Evolutionary conservation across 37 sponge, comb jelly and placozoan genomes (phyloP), one percentile per base, ranked within the genome.

Genomic region (Halichondria panicea): DNA sequence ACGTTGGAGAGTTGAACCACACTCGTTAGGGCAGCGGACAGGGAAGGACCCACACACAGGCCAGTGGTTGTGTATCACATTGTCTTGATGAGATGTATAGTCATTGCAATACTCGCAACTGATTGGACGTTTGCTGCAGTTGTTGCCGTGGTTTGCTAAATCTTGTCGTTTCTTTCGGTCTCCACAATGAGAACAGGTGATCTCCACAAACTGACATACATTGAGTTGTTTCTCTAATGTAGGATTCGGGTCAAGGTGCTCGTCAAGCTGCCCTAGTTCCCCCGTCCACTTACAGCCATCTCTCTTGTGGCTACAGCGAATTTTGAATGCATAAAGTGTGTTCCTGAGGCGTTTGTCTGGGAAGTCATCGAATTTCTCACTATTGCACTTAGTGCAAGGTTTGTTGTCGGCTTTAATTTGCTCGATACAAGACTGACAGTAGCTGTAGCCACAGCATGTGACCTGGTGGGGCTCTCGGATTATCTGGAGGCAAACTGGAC

Each of bases 381-480:
- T 44, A 25, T 61, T 71, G 71, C 80, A 80, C 24, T 37, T 60
- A 11, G 71, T 59, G 45, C 80, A 80, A 19, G 61, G 50, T 30
- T 43, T 80, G 12, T 35, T 19, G n/a, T 59, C 58, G 2, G 46
- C 8, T 28, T 80, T n/a, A 35, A 71, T 37, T 4, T 13, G 59
- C 31, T 67, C 58, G 43, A 80, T 70, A 38, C 80, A 80, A 13
- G 42, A 22, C 7, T 19, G 60, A 53, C 80, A 80, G 61, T 56
- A 71, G 48, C 31, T 70, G 37, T 70, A 34, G 3, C 80, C 80
- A 27, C 80, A 80, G 33, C 80, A 80, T 39, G 53, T 80, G 18
- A 42, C 64, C 34, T 64, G 80, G 52, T 70, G 39, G 24, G 80
- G 80, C 25, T 80, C 71, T 6, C 80, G 71, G 21, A 80, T 71